These are phyloP conservation scores for Nemapogon koenigi DNA, from an alignment of 2,888 invertebrate genomes.

Conservation along the genomic window DNA sequence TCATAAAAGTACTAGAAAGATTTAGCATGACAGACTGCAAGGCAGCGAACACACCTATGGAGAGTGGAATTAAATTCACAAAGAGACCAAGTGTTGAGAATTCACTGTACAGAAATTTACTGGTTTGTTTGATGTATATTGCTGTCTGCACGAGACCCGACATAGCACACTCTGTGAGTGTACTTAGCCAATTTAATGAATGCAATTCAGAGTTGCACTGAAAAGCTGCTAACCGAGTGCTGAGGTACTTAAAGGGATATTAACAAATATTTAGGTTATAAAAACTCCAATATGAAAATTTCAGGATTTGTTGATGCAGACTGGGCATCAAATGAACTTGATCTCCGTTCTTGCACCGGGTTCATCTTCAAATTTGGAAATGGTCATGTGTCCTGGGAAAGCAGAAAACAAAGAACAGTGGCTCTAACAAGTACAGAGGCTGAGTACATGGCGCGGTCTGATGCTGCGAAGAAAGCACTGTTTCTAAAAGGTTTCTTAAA, in stretches of 20 bases:
- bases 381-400: constrained; percentile 21
- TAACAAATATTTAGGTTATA: constrained; percentile 16
- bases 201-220: constrained; percentile 17
- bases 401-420: constrained; percentile 19
- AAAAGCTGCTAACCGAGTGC: constrained; percentile 16
- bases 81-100: neutral
- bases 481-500: no score
- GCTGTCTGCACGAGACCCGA: constrained; percentile 10
- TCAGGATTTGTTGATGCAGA: constrained; percentile 21
- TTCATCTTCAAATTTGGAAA: constrained; percentile 16
- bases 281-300: constrained; percentile 15
- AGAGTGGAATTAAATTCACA: neutral
- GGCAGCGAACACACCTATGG: neutral
- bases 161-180: constrained; percentile 2
- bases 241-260: constrained; percentile 17
- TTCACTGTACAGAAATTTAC: constrained; percentile 10
- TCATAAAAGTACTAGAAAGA: constrained; percentile 2
- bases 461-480: no score
- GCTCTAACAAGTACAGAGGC: constrained; percentile 24
- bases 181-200: constrained; percentile 9
- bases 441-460: constrained; percentile 23
- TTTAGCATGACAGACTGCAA: constrained; percentile 1
- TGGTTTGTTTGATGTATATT: constrained; percentile 14
- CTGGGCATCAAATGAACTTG: constrained; percentile 15
- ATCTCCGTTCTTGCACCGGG: constrained; percentile 9